Base-by-base conservation (phyloP, 2,113 vertebrate species). In the Gopherus evgoodei region DNA sequence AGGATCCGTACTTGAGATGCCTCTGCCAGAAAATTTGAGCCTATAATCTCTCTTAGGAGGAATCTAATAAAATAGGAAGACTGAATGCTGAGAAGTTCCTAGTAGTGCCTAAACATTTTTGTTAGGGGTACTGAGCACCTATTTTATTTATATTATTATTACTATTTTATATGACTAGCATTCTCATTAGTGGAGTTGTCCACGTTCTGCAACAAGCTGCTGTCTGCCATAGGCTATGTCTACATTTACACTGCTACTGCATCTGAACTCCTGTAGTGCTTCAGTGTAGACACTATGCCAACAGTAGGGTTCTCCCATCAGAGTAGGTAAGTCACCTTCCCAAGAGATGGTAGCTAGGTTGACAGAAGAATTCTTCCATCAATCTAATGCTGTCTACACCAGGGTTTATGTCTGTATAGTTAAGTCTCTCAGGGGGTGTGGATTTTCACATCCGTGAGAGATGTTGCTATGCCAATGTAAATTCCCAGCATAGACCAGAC, bases 201-300 rank as follows among this genome's bases (percentile, higher is more conserved):
- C 91, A 29, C 49, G 31, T 82, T 93, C 91, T 93, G n/a, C 81
- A 90, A 81, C 24, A 84, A 21, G 88, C 87, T 83, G 44, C 59
- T 75, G 35, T n/a, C 35, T 69, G 35, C 17, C 31, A 31, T 65
- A 65, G 35, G 4, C 62, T 7, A 65, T n/a, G 31, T 65, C 14
- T 65, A 65, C 31, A 35, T 65, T 65, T n/a, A 65, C 16, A 65
- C 7, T 19, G 31, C 65, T 21, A 69, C 8, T 65, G 14, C 27
- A 59, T 29, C 13, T 62, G 59, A 8, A 69, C 65, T 69, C 35
- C 29, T 62, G 12, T 29, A 62, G 12, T 5, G 4, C 25, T 62
- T 62, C 59, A 62, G 59, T 35, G 14, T 62, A 62, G 29, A 62
- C 59, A 62, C 29, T 14, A 62, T 14, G 8, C 16, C 8, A n/a